These are phyloP conservation scores for Bufotes viridis DNA, from an alignment of 2,797 vertebrate species.

Conservation along the genomic window DNA sequence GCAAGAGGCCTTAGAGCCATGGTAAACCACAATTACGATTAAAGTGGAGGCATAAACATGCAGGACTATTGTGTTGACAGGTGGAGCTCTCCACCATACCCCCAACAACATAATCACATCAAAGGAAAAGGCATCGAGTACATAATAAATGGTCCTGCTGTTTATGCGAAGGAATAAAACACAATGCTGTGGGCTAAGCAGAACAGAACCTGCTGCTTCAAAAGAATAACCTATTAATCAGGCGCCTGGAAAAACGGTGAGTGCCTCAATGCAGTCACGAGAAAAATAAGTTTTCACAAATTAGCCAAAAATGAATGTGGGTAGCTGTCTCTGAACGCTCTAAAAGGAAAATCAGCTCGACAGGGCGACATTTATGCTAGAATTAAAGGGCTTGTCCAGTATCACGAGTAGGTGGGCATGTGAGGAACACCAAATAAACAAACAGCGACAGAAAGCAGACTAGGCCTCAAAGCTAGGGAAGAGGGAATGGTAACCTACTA, in stretches of 20 bases:
- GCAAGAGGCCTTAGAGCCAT: neutral
- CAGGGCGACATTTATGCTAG: too few relatives aligned
- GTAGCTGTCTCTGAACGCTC: slow-evolving; percentile 7
- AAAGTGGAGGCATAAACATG: neutral
- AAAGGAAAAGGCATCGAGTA: slow-evolving; percentile 26
- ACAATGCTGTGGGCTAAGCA: slow-evolving; percentile 34
- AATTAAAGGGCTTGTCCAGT: neutral
- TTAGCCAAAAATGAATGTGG: neutral
- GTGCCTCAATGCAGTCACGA: neutral
- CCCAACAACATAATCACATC: slow-evolving; percentile 30
- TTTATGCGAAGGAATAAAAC: slow-evolving; percentile 39
- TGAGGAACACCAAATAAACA: too few relatives aligned
- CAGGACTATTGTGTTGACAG: slow-evolving; percentile 20
- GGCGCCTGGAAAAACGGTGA: slow-evolving; percentile 15
- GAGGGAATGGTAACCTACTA: too few relatives aligned
- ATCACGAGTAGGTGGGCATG: too few relatives aligned
- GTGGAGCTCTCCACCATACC: neutral
- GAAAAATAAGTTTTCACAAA: slow-evolving; percentile 39
- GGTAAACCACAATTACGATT: neutral
- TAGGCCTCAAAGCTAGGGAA: too few relatives aligned
- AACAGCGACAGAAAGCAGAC: too few relatives aligned
- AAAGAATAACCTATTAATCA: slow-evolving; percentile 57
- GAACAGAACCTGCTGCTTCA: slow-evolving; percentile 41
- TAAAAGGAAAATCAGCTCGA: neutral
- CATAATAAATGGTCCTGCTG: slow-evolving; percentile 18